Conservation (phyloP, 1,140 invertebrate genomes). For the Drosophila willistoni region DNA sequence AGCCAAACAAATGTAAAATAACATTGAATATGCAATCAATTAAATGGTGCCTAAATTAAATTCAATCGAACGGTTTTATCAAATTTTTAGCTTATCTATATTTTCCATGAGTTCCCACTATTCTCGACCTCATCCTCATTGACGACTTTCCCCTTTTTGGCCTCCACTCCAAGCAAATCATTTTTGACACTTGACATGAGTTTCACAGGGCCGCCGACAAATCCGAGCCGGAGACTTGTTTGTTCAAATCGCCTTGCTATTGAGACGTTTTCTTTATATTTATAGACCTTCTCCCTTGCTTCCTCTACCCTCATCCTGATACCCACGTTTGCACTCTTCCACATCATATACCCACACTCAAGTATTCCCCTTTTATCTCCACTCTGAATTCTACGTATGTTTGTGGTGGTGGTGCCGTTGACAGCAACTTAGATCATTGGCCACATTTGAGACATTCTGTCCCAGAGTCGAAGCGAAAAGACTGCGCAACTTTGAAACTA, state of each 20-base stretch:
- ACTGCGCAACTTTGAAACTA: slow-evolving; percentile 56
- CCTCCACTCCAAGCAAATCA: slow-evolving; percentile 32
- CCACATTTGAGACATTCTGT: slow-evolving; percentile 42
- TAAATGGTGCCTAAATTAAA: too few species aligned
- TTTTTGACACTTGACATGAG: slow-evolving; percentile 57
- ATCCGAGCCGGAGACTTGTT: slow-evolving; percentile 34
- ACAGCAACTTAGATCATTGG: slow-evolving; percentile 75
- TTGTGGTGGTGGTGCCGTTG: slow-evolving; percentile 43
- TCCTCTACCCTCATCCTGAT: not conserved
- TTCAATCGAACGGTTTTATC: not conserved
- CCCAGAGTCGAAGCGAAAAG: slow-evolving; percentile 16
- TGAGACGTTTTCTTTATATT: slow-evolving; percentile 61
- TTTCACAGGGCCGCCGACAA: slow-evolving; percentile 13
- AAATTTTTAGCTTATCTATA: not conserved
- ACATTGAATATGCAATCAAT: too few species aligned
- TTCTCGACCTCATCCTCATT: not conserved
- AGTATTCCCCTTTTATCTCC: not conserved
- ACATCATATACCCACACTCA: not conserved
- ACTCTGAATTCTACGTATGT: not conserved
- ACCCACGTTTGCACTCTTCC: not conserved
- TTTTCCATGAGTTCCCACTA: not conserved
- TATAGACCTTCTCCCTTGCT: slow-evolving; percentile 43
- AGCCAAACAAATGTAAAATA: too few species aligned
- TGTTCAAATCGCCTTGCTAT: slow-evolving; percentile 47
- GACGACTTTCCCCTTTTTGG: not conserved